phyloP scores from a whole-genome alignment of 2,113 vertebrate genomes.

The Colinus virginianus region DNA sequence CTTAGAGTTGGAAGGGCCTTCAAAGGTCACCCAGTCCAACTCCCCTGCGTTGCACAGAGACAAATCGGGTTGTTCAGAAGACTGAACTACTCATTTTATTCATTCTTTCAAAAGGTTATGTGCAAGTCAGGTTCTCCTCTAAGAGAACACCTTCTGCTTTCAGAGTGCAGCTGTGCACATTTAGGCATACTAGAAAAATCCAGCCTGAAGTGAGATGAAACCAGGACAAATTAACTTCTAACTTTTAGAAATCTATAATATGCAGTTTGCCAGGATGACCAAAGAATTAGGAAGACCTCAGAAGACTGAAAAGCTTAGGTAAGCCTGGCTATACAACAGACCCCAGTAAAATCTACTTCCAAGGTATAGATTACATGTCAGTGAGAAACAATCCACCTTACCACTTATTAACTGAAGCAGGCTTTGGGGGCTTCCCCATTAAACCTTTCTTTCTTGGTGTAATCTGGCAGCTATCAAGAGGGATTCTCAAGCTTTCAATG shows the following conservation, averaged over 20 bases:
- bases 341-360: neutral
- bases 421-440: conserved; percentile 80
- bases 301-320: neutral
- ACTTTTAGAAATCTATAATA: neutral
- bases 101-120: fast-evolving
- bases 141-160: neutral
- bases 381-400: conserved; percentile 43
- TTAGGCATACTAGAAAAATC: neutral
- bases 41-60: no score
- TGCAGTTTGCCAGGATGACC: neutral
- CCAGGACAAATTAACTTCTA: neutral
- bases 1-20: no score
- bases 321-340: neutral
- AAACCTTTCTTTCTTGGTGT: conserved; percentile 69
- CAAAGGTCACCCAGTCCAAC: no score
- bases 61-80: no score
- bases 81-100: fast-evolving
- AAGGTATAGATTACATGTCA: neutral
- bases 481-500: conserved; percentile 82
- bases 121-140: fast-evolving
- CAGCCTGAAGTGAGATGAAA: neutral
- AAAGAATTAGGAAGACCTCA: neutral
- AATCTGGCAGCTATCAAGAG: conserved; percentile 50
- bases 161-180: neutral
- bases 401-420: conserved; percentile 80